Percentiles rank a stretch among this genome's conserved stretches.
Conservation (phyloP, 2,797 vertebrate species). For the Phaenicophaeus curvirostris region DNA sequence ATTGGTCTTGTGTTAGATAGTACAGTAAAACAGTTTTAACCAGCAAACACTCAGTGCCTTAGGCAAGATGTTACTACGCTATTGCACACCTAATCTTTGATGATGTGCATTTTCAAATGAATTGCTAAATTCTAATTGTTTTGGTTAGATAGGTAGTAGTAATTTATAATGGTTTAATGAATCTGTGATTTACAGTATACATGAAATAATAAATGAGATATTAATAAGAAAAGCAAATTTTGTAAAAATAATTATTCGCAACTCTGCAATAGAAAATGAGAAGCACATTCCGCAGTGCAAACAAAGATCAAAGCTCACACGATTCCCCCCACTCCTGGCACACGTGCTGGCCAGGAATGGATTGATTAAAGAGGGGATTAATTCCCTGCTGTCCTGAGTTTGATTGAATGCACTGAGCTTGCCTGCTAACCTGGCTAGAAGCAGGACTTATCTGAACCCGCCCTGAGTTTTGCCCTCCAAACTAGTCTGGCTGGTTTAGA, state of each 20-base stretch:
- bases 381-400: constrained; percentile 68
- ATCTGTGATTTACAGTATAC: not conserved
- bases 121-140: not conserved
- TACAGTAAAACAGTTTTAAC: not conserved
- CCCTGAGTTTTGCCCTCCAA: constrained; percentile 25
- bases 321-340: constrained; percentile 64
- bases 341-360: constrained; percentile 56
- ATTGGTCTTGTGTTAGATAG: not conserved
- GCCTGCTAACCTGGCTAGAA: constrained; percentile 39
- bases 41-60: not conserved
- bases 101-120: constrained; percentile 14
- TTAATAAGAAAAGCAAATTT: constrained; percentile 59
- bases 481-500: constrained; percentile 31
- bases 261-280: constrained; percentile 45
- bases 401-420: constrained; percentile 45
- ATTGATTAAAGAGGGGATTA: constrained; percentile 77
- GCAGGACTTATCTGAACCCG: constrained; percentile 37
- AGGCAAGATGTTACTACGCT: not conserved
- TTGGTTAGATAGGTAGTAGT: not conserved
- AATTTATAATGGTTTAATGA: constrained; percentile 27
- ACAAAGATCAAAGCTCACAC: constrained; percentile 71
- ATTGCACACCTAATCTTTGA: constrained; percentile 27
- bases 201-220: constrained; percentile 28
- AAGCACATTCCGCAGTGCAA: constrained; percentile 62
- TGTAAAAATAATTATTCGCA: constrained; percentile 55